phyloP scores from a whole-genome alignment of 2,113 vertebrate species.

The Machaerirhynchus nigripectus region DNA sequence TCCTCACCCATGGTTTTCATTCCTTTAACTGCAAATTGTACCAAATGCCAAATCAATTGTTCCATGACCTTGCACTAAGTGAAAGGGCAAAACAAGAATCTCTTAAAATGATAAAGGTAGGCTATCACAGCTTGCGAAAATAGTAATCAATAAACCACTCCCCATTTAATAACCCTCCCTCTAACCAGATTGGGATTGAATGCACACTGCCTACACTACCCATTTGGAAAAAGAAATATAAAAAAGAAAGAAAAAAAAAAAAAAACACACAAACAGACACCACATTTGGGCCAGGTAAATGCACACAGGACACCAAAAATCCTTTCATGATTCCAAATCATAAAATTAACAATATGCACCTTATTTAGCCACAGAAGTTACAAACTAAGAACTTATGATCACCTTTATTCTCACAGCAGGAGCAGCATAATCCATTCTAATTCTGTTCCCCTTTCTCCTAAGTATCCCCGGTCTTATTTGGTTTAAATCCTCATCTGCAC shows the following conservation, averaged over 20 bases:
- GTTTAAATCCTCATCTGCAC: not conserved
- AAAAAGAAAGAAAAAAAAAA: too few relatives aligned
- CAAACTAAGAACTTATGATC: not conserved
- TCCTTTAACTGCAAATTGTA: not conserved
- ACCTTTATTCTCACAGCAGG: not conserved
- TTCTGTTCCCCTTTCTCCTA: not conserved
- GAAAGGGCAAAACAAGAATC: conserved; percentile 31
- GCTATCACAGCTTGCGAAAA: not conserved
- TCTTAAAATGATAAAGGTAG: conserved; percentile 26
- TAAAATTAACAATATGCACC: not conserved
- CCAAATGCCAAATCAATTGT: conserved; percentile 28
- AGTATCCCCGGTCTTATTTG: not conserved
- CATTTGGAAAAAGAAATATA: not conserved
- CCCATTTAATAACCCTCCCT: not conserved
- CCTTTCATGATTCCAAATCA: not conserved
- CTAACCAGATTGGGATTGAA: not conserved
- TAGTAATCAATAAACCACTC: conserved; percentile 35
- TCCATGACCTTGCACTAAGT: conserved; percentile 38
- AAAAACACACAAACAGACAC: too few relatives aligned
- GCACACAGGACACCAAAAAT: not conserved
- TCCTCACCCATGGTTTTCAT: not conserved
- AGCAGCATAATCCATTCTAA: not conserved
- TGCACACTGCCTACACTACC: not conserved
- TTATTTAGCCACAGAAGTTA: not conserved
- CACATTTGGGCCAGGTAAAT: not conserved